A percentile compares a stretch with the other conserved stretches of the same genome.
phyloP scores from a whole-genome alignment of 2,888 invertebrate genomes.

The Argyra leucocephala region DNA sequence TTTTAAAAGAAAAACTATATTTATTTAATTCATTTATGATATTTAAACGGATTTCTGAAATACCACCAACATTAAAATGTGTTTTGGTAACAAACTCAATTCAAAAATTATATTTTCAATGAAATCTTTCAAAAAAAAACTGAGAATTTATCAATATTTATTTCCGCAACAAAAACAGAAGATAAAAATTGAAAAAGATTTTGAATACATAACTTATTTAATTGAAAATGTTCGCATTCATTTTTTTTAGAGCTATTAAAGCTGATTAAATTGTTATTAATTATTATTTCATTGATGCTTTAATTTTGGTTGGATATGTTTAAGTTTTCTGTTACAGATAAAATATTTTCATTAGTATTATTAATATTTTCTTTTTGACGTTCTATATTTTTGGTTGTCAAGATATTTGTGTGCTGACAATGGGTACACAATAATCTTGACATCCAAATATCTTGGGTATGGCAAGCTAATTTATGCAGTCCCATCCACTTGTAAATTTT shows the following conservation, averaged over 20 bases:
- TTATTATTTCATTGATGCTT: not conserved
- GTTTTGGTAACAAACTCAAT: too few species aligned
- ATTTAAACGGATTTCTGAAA: not conserved
- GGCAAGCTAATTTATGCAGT: too few species aligned
- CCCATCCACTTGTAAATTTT: too few species aligned
- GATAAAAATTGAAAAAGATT: not conserved
- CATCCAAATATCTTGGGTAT: too few species aligned
- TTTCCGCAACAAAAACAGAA: not conserved
- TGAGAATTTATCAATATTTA: not conserved
- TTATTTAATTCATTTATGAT: not conserved
- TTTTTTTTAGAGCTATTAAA: constrained; percentile 1
- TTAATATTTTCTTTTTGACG: not conserved
- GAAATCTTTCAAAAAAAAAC: too few species aligned
- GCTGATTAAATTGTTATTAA: constrained; percentile 1
- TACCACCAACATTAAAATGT: too few species aligned
- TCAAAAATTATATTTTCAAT: too few species aligned
- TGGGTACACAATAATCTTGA: too few species aligned
- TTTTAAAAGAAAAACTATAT: not conserved
- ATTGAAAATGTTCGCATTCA: not conserved
- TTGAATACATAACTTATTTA: not conserved
- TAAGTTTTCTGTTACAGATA: constrained; percentile 1
- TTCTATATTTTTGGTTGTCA: not conserved
- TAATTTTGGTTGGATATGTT: not conserved
- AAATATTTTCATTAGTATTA: constrained; percentile 4
- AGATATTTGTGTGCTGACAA: too few species aligned